Evolutionary conservation across 2,797 vertebrate species (phyloP), one percentile per base, ranked within the genome.

Genomic region (Oryzias dopingdopingensis): DNA sequence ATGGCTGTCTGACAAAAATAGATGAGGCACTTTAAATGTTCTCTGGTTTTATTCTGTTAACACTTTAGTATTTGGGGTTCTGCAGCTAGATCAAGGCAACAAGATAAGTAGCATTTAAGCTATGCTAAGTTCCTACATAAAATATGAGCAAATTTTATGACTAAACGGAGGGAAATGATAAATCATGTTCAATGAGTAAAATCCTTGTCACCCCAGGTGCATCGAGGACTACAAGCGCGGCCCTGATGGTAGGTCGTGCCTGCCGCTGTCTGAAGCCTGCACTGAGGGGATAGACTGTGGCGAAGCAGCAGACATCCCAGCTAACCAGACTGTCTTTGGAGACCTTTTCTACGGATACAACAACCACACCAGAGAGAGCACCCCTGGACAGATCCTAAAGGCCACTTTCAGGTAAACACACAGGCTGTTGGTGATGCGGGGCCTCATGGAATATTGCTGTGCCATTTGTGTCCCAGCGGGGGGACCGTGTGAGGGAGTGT

Each of bases 311-410:
- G 96, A 98, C 76, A 88, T 96, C 56, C 94, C 96, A 1, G 96
- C 97, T 80, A 99, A 99, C 89, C 96, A 98, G 88, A 98, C 97
- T 0, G 92, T 96, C 59, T 99, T 99, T 0, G 96, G 97, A 56
- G 96, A 99, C 84, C 89, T 99, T 65, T 99, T 98, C 90, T 99
- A 96, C 0, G 96, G 96, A 20, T 99, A 96, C 88, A 96, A 98
- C 88, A 99, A 99, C 85, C 95, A 96, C 79, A 94, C 90, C 77
- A 95, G 89, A 75, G 95, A 96, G 72, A 92, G 94, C 65, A 94
- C 94, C 0, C 49, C 92, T 0, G 95, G 95, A 44, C 97, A 99
- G 79, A 94, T 99, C 83, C 93, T 99, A 67, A 98, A 94, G 85
- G 96, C 95, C 65, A 96, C 94, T 0, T 99, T 97, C 93, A 96